Conservation (phyloP, 2,797 vertebrate genomes). For the Clarias pachynema region DNA sequence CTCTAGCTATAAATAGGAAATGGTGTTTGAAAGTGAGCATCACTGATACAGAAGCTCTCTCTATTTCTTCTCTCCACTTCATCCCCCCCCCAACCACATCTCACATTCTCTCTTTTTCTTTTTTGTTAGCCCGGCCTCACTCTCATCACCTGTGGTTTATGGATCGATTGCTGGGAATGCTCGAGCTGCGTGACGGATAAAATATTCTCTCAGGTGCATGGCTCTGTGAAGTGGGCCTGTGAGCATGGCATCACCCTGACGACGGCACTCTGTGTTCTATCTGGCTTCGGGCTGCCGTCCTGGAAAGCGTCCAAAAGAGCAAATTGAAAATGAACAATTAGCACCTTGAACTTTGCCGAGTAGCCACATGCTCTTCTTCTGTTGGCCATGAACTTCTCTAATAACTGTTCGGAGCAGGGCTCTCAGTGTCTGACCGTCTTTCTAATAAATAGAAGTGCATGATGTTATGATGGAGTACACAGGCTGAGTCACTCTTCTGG, state of each 20-base stretch:
- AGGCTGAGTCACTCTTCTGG: conserved; percentile 37
- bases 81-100: neutral
- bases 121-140: conserved; percentile 13
- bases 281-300: neutral
- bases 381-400: conserved; percentile 18
- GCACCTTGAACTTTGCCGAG: conserved; percentile 45
- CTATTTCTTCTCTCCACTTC: neutral
- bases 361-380: neutral
- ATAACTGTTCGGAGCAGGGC: neutral
- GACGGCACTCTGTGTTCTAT: conserved; percentile 19
- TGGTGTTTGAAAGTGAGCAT: conserved; percentile 42
- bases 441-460: conserved; percentile 9
- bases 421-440: neutral
- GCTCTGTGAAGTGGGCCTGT: conserved; percentile 52
- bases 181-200: conserved; percentile 41
- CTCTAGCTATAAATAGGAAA: conserved; percentile 48
- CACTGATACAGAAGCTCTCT: conserved; percentile 27
- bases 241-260: conserved; percentile 40
- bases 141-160: conserved; percentile 35
- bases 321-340: conserved; percentile 16
- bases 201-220: conserved; percentile 45
- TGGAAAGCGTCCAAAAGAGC: conserved; percentile 5
- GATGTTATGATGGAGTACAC: conserved; percentile 19
- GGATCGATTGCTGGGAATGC: conserved; percentile 53
- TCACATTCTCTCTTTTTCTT: neutral